These are phyloP conservation scores for Lamellibrachia columna DNA, from an alignment of 2,888 invertebrate species.

Conservation along the genomic window DNA sequence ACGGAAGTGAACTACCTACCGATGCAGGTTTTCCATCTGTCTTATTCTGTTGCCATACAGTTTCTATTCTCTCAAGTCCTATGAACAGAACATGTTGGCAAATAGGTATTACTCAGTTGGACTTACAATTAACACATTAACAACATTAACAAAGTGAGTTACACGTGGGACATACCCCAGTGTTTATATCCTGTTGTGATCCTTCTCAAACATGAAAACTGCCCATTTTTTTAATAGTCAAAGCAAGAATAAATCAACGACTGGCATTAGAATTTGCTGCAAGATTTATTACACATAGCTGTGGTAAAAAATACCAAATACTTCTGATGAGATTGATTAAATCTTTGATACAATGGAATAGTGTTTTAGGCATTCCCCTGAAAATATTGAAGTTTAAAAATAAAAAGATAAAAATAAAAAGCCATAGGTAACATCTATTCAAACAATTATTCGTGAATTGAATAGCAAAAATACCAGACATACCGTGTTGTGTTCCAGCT, in stretches of 20 bases:
- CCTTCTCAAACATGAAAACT: background rate
- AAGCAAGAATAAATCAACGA: too few species aligned
- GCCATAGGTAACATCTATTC: too few species aligned
- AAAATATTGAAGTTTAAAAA: too few species aligned
- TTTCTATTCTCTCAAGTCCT: conserved; percentile 57
- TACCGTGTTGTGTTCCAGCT: conserved; percentile 51
- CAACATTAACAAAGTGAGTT: background rate
- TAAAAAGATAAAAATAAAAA: too few species aligned
- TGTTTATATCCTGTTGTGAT: background rate
- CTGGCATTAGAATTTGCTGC: too few species aligned
- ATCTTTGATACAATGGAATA: too few species aligned
- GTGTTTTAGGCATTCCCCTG: too few species aligned
- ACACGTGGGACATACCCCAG: background rate
- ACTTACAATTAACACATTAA: background rate
- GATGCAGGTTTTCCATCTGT: conserved; percentile 50
- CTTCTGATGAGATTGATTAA: too few species aligned
- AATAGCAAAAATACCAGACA: background rate
- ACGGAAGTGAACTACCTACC: conserved; percentile 40
- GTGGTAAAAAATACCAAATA: too few species aligned
- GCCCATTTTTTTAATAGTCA: too few species aligned
- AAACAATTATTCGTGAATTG: background rate
- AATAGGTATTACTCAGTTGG: background rate
- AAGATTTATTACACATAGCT: too few species aligned
- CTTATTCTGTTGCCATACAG: conserved; percentile 56
- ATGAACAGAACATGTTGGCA: conserved; percentile 27